phyloP scores from a whole-genome alignment of 2,113 vertebrate species.

The Pelecanus crispus region DNA sequence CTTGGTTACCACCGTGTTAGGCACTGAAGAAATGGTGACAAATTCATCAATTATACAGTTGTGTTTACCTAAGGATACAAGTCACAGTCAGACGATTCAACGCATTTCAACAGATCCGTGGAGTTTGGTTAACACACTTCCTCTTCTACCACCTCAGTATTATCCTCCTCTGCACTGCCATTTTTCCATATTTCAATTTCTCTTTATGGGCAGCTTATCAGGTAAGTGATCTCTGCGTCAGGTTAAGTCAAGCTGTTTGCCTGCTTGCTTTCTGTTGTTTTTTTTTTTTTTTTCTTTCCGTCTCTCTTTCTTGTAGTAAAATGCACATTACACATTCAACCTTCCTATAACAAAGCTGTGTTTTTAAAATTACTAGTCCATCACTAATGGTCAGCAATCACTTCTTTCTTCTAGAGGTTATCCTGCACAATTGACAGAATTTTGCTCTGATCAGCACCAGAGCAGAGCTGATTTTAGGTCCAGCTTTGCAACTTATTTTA shows the following conservation, averaged over 20 bases:
- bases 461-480: neutral
- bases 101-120: neutral
- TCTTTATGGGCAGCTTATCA: neutral
- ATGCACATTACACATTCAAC: neutral
- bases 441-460: neutral
- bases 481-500: neutral
- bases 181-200: neutral
- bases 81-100: neutral
- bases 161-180: neutral
- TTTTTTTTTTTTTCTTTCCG: neutral
- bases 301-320: neutral
- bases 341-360: neutral
- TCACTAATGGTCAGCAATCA: neutral
- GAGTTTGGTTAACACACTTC: neutral
- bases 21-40: neutral
- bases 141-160: neutral
- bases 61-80: conserved; percentile 45
- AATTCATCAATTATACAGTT: conserved; percentile 46
- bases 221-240: neutral
- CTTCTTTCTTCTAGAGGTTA: neutral
- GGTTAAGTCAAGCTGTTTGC: conserved; percentile 5
- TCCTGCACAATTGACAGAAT: neutral
- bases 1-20: neutral
- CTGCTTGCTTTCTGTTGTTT: neutral
- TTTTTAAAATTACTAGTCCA: neutral